Evolutionary conservation across 2,113 vertebrate species (phyloP).

Genomic region (Petroica traversi): DNA sequence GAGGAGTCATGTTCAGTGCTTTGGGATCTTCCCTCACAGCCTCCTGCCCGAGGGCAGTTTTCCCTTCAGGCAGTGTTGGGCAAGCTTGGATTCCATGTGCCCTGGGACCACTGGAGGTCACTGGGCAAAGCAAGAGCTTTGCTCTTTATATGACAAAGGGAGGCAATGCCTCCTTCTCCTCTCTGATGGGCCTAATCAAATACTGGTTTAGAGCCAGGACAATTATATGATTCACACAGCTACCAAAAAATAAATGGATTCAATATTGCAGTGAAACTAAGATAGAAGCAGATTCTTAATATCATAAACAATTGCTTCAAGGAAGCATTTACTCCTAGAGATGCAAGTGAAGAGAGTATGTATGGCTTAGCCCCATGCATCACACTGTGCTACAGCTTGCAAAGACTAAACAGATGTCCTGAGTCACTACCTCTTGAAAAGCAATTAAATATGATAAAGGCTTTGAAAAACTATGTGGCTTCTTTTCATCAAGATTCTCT

Average conservation of each 20-base stretch:
- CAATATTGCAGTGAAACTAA: neutral
- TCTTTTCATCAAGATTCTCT: neutral
- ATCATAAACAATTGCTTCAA: neutral
- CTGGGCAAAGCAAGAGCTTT: neutral
- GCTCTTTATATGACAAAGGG: neutral
- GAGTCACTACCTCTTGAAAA: slow-evolving; percentile 28
- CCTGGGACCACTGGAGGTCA: fast-evolving
- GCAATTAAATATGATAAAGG: slow-evolving; percentile 1
- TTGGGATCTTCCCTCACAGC: neutral
- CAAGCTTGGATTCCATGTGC: fast-evolving
- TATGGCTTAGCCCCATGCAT: neutral
- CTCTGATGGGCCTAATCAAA: neutral
- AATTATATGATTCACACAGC: neutral
- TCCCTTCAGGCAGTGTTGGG: neutral
- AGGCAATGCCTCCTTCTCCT: neutral
- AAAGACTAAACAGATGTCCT: neutral
- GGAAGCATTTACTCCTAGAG: neutral
- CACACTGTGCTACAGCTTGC: neutral
- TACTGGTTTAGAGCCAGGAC: neutral
- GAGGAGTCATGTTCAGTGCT: neutral
- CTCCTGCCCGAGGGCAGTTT: neutral
- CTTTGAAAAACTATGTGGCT: neutral
- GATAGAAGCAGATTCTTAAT: neutral
- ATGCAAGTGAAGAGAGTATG: neutral
- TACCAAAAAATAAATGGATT: neutral